Conservation (phyloP, 2,888 invertebrate genomes). For the Carcina quercana region DNA sequence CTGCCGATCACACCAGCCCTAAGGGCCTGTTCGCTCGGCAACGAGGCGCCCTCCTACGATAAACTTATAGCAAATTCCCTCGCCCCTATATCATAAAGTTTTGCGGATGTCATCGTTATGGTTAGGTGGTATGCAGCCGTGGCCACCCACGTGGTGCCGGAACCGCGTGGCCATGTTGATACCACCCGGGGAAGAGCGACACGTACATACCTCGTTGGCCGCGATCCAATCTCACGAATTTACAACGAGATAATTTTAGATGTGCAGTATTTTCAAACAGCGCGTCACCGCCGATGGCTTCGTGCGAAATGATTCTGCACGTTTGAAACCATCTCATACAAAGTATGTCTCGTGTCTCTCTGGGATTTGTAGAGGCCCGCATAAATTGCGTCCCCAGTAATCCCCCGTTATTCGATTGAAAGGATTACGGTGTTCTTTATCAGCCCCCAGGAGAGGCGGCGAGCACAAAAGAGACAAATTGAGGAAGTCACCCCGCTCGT, state of each 20-base stretch:
- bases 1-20: too few species aligned
- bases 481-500: slow-evolving; percentile 31
- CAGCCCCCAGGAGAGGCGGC: slow-evolving; percentile 36
- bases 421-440: slow-evolving; percentile 57
- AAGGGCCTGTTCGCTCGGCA: too few species aligned
- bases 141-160: slow-evolving; percentile 44
- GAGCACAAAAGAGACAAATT: slow-evolving; percentile 44
- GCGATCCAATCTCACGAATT: slow-evolving; percentile 50
- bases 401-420: slow-evolving; percentile 53
- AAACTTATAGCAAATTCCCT: slow-evolving; percentile 1
- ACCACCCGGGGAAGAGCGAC: slow-evolving; percentile 16
- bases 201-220: slow-evolving; percentile 38
- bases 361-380: slow-evolving; percentile 26
- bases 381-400: slow-evolving; percentile 40
- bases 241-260: slow-evolving; percentile 56
- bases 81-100: slow-evolving; percentile 6
- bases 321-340: slow-evolving; percentile 4
- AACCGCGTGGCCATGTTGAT: slow-evolving; percentile 30
- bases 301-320: slow-evolving; percentile 26
- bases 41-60: not conserved
- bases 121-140: slow-evolving; percentile 26
- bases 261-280: slow-evolving; percentile 40
- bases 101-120: slow-evolving; percentile 29
- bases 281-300: slow-evolving; percentile 41
- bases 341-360: slow-evolving; percentile 1